A percentile compares a stretch with the other conserved stretches of the same genome.
phyloP scores from a whole-genome alignment of 1,140 invertebrate species.

The Eueides isabella region DNA sequence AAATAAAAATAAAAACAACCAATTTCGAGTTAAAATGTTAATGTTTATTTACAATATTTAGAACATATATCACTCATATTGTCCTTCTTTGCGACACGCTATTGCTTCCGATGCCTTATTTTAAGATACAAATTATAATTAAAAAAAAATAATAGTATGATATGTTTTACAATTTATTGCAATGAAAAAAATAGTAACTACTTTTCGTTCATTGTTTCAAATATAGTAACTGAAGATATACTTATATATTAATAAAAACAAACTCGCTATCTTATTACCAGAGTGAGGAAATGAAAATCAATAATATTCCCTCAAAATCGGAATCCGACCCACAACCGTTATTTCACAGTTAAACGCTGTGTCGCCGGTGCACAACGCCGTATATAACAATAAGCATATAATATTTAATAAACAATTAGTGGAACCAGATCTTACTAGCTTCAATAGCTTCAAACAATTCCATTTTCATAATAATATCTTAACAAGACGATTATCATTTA shows the following conservation, averaged over 20 bases:
- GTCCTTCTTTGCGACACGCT: constrained; percentile 24
- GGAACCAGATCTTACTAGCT: background rate
- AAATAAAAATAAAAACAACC: background rate
- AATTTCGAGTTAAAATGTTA: background rate
- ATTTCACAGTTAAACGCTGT: no score
- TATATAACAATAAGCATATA: no score
- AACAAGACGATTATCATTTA: background rate
- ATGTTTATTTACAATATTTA: constrained; percentile 32
- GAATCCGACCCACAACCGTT: no score
- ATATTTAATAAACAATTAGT: no score
- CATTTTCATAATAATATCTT: background rate
- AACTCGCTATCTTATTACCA: no score
- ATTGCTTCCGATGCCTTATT: constrained; percentile 33
- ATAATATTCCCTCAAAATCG: no score
- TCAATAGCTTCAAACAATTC: background rate
- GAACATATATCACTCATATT: constrained; percentile 32
- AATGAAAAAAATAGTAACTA: no score
- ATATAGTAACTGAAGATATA: no score
- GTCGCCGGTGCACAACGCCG: no score
- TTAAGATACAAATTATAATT: background rate
- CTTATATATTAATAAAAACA: no score
- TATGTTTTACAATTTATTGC: background rate
- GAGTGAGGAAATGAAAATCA: no score
- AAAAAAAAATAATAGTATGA: background rate
- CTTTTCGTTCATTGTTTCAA: no score